These are phyloP conservation scores for Acleris laterana DNA, from an alignment of 2,888 invertebrate genomes.

Conservation along the genomic window DNA sequence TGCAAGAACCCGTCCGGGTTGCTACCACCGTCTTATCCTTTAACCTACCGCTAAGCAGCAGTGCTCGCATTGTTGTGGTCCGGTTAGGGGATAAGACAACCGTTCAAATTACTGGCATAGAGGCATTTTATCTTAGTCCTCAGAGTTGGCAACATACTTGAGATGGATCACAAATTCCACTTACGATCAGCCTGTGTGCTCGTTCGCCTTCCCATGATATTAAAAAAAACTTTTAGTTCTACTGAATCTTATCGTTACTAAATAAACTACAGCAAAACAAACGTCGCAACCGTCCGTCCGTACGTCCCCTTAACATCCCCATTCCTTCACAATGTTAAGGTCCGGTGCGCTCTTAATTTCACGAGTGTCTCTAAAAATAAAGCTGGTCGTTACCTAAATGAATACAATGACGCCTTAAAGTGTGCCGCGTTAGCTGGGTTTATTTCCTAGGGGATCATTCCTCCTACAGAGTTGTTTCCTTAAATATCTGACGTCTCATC, in stretches of 20 bases:
- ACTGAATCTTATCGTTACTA: neutral
- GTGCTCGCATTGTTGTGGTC: no score
- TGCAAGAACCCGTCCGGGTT: no score
- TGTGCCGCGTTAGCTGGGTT: conserved; percentile 36
- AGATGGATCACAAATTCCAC: no score
- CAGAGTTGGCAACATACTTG: no score
- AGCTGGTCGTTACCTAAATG: conserved; percentile 38
- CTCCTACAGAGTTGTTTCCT: conserved; percentile 24
- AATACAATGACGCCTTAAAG: conserved; percentile 37
- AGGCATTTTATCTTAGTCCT: no score
- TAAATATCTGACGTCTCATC: conserved; percentile 31
- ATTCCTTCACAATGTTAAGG: conserved; percentile 20
- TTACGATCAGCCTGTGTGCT: no score
- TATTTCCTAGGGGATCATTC: conserved; percentile 40
- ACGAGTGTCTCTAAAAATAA: conserved; percentile 41
- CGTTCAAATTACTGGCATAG: no score
- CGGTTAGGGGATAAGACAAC: no score
- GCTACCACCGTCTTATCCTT: no score
- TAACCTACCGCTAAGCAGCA: no score
- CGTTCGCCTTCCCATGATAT: no score
- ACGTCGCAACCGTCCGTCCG: conserved; percentile 8
- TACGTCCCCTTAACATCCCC: conserved; percentile 19
- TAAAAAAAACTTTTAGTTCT: neutral
- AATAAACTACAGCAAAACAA: conserved; percentile 3
- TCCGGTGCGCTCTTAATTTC: conserved; percentile 39